Evolutionary conservation across 2,797 vertebrate species (phyloP).

Genomic region (Myoxocephalus aenaeus): DNA sequence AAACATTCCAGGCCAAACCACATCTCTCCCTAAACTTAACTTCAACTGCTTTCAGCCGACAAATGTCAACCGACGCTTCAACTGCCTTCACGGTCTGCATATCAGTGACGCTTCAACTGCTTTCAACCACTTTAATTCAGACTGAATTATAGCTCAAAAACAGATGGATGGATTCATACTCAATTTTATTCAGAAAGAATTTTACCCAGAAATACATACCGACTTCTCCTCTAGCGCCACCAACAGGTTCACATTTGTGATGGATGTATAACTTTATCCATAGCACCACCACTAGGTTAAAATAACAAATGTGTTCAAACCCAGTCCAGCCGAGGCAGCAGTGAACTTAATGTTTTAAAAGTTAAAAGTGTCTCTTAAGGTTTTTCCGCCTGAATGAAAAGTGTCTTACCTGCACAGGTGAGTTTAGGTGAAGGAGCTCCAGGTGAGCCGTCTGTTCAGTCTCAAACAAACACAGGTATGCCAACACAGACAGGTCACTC

Average conservation of each 20-base stretch:
- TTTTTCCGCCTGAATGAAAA: neutral
- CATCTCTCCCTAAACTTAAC: neutral
- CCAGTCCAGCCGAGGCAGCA: neutral
- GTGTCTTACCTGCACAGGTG: constrained; percentile 46
- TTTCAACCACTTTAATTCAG: neutral
- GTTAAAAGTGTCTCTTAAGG: neutral
- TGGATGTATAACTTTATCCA: neutral
- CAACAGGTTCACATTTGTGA: neutral
- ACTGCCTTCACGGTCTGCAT: neutral
- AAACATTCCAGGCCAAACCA: neutral
- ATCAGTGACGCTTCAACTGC: neutral
- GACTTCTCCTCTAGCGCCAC: no score
- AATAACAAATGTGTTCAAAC: no score
- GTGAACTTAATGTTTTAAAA: neutral
- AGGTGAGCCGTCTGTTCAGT: neutral
- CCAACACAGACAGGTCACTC: neutral
- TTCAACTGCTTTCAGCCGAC: neutral
- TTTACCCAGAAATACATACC: neutral
- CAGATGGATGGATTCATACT: neutral
- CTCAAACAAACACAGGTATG: neutral
- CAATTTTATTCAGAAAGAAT: neutral
- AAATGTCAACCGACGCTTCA: neutral
- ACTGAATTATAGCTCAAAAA: neutral
- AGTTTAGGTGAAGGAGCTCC: constrained; percentile 5
- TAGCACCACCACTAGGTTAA: neutral